Percentiles rank a stretch among this genome's conserved stretches.
phyloP scores from a whole-genome alignment of 2,888 invertebrate species.

The Leistus spinibarbis region DNA sequence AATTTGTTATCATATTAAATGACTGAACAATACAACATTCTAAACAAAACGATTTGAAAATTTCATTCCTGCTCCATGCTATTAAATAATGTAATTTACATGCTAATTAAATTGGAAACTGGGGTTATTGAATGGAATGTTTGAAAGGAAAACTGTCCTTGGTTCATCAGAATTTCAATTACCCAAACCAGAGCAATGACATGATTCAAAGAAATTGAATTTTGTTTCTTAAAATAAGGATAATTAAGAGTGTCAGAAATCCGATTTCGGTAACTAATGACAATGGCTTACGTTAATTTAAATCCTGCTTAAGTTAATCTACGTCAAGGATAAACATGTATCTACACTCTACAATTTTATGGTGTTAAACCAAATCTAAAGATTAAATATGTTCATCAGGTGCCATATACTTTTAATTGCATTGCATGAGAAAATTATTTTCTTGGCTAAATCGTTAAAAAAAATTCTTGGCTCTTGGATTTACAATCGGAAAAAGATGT shows the following conservation, averaged over 20 bases:
- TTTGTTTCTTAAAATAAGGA: background rate
- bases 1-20: no score
- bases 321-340: background rate
- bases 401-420: no score
- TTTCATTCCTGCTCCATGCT: no score
- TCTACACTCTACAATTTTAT: background rate
- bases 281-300: background rate
- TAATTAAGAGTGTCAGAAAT: background rate
- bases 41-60: no score
- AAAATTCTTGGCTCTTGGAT: no score
- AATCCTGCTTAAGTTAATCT: background rate
- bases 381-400: background rate
- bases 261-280: background rate
- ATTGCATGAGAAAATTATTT: no score
- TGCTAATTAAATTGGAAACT: no score
- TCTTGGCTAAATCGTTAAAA: no score
- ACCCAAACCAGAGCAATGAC: background rate
- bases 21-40: no score
- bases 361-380: background rate
- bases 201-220: background rate
- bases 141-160: background rate
- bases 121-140: no score
- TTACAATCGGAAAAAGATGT: no score
- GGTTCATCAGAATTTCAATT: background rate
- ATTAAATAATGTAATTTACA: no score